Percentiles rank a stretch among this genome's conserved stretches.
Evolutionary conservation across 2,888 invertebrate genomes (phyloP).

Genomic region (Dryocosmus kuriphilus): DNA sequence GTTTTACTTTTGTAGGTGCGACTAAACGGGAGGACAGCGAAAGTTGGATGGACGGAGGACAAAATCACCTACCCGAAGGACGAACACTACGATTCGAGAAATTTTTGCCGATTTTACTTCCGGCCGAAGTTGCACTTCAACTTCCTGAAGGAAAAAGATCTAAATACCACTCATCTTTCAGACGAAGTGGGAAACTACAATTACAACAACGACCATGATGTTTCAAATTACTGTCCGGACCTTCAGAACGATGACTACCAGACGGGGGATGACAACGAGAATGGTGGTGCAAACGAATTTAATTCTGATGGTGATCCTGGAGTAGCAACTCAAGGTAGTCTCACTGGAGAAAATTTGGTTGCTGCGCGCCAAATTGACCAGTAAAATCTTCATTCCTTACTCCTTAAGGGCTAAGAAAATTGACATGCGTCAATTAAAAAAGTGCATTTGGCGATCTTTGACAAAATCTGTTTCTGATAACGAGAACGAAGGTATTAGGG

Average conservation of each 20-base stretch:
- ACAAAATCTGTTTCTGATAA: slow-evolving; percentile 59
- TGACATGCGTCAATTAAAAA: slow-evolving; percentile 90
- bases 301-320: slow-evolving; percentile 55
- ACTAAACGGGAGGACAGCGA: slow-evolving; percentile 54
- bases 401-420: slow-evolving; percentile 91
- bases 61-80: slow-evolving; percentile 62
- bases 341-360: slow-evolving; percentile 81
- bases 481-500: slow-evolving; percentile 67
- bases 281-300: slow-evolving; percentile 53
- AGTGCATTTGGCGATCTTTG: slow-evolving; percentile 85
- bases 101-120: slow-evolving; percentile 55
- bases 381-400: slow-evolving; percentile 86
- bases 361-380: slow-evolving; percentile 83
- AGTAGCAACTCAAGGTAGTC: slow-evolving; percentile 61
- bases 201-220: slow-evolving; percentile 80
- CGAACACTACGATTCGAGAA: slow-evolving; percentile 54
- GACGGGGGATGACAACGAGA: slow-evolving; percentile 56
- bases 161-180: slow-evolving; percentile 51
- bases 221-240: slow-evolving; percentile 79
- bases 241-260: slow-evolving; percentile 63
- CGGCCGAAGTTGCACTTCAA: slow-evolving; percentile 44
- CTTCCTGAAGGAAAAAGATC: slow-evolving; percentile 2
- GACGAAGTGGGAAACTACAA: slow-evolving; percentile 78
- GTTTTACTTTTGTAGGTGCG: slow-evolving; percentile 45
- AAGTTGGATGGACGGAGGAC: slow-evolving; percentile 63